Base-by-base conservation (phyloP, 92 coral and sea anemone species). In the Epizoanthus fatuus region DNA sequence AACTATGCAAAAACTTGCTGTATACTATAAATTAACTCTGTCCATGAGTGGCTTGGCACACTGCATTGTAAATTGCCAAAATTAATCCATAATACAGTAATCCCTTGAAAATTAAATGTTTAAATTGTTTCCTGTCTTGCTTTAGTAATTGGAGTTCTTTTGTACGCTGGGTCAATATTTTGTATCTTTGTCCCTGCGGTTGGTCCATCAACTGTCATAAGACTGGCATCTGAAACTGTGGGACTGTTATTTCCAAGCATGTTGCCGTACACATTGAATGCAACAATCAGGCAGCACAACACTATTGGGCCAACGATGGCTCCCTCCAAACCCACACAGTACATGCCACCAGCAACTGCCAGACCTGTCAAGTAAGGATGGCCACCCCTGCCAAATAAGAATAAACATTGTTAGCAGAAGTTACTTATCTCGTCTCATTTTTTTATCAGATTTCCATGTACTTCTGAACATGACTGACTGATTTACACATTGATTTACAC, bases 291-390 rank as follows among this genome's bases (percentile, higher is more conserved):
- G 69, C 99, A 97, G 83, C 99, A 97, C 7, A 97, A 90, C 80
- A 97, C 98, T 70, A 97, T 95, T 9, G 99, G 99, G 73, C 99
- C 99, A 73, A 97, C 93, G 16, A 97, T 95, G 66, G 99, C 99
- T 38, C 99, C 99, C 74, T 97, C 99, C 42, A 97, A 84, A 17
- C 99, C 99, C 37, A 97, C 88, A 70, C 99, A 97, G 79, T 97
- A 97, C 69, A 97, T 97, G 0, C 99, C 99, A 3, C 99, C 99
- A 78, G 98, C 99, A 1, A 97, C 99, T 79, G 99, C 99, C 66
- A 97, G 91, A 71, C 99, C 99, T 32, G 99, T 97, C 62, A 97
- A 85, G 89, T 97, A 97, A 19, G 99, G 99, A 72, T 97, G 98
- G 44, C 99, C 97, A 73, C 98, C 99, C 44, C 99, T 97, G 86